These are phyloP conservation scores for Drosophila aff. DNA, from an alignment of 1,140 invertebrate species.

Conservation along the genomic window DNA sequence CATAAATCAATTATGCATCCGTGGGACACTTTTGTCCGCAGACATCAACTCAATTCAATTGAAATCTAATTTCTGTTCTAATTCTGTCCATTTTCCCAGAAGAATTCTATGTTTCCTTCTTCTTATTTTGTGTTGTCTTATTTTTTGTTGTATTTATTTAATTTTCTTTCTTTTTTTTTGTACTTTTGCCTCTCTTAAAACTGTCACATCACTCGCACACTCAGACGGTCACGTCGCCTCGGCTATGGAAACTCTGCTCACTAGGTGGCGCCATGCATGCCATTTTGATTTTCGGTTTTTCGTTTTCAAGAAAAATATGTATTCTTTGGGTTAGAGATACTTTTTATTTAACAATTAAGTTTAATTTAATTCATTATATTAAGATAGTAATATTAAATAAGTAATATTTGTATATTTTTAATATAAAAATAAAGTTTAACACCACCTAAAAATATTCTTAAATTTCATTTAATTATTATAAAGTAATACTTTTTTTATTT, in stretches of 20 bases:
- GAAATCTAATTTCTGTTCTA: conserved; percentile 59
- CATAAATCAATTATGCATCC: conserved; percentile 79
- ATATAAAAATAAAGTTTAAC: background rate
- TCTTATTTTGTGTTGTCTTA: background rate
- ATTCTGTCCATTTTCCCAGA: conserved; percentile 47
- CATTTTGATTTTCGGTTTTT: conserved; percentile 17
- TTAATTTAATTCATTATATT: background rate
- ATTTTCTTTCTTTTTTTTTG: conserved; percentile 1
- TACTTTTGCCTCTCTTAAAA: background rate
- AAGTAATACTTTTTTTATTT: background rate
- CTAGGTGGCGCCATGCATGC: conserved; percentile 61
- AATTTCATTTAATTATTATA: background rate
- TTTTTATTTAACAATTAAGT: background rate
- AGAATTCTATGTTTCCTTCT: conserved; percentile 12
- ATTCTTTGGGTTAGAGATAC: too few relatives aligned
- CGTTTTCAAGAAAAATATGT: background rate
- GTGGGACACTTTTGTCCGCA: conserved; percentile 52
- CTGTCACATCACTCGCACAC: conserved; percentile 2
- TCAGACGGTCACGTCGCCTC: conserved; percentile 27
- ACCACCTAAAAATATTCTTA: background rate
- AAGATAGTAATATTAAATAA: background rate
- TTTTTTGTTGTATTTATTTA: background rate
- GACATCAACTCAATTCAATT: conserved; percentile 53
- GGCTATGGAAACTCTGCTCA: conserved; percentile 32
- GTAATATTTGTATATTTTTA: background rate